Percentiles rank a stretch among this genome's conserved stretches.
Conservation (phyloP, 2,113 vertebrate genomes). For the Ochotona princeps region DNA sequence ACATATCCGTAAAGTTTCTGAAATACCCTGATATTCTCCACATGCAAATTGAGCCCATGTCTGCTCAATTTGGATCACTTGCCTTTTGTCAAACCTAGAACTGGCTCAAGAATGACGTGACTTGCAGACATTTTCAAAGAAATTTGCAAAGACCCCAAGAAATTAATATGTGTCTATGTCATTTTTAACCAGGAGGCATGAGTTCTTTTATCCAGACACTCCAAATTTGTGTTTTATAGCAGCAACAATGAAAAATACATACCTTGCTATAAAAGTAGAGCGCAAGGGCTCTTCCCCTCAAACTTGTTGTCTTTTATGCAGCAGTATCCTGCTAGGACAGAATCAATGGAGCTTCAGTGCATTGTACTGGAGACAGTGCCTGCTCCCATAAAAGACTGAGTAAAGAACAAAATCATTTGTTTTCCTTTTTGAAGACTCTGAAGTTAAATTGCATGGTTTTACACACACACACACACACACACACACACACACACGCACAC, state of each 20-base stretch:
- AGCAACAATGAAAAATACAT: constrained; percentile 13
- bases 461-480: no score
- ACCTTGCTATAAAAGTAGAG: constrained; percentile 7
- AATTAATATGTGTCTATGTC: constrained; percentile 1
- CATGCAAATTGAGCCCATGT: neutral
- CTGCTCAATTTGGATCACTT: neutral
- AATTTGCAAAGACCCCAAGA: neutral
- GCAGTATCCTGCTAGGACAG: neutral
- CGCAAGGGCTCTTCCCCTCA: neutral
- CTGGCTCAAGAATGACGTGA: neutral
- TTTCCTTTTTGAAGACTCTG: constrained; percentile 77
- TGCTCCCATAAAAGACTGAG: constrained; percentile 57
- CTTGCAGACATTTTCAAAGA: constrained; percentile 49
- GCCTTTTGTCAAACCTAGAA: neutral
- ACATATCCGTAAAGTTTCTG: no score
- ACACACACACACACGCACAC: no score
- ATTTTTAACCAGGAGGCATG: constrained; percentile 33
- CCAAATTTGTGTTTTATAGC: constrained; percentile 24
- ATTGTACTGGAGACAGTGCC: neutral
- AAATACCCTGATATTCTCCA: neutral
- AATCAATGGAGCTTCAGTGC: constrained; percentile 46
- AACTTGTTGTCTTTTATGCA: neutral
- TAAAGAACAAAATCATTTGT: constrained; percentile 68
- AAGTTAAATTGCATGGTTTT: constrained; percentile 78
- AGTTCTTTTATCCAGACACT: neutral